Base-by-base conservation (phyloP, 92 coral and sea anemone genomes). In the Palythoa caribaeorum region DNA sequence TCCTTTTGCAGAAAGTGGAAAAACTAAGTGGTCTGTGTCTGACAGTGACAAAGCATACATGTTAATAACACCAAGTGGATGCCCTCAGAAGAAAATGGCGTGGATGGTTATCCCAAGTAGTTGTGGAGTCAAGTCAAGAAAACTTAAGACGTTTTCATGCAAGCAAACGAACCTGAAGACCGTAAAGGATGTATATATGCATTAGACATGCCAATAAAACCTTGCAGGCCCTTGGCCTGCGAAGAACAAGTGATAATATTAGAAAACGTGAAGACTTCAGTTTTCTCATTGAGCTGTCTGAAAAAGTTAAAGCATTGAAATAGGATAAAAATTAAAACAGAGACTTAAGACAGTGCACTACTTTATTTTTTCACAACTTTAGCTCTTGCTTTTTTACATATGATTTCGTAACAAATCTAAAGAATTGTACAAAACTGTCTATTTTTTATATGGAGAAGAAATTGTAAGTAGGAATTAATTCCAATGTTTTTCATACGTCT, bases 1-100 rank as follows among this genome's bases (percentile, higher is more conserved):
- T 57, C 15, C 65, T 57, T 57, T 57, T 57, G 15, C 65, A 57
- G 65, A 57, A 57, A 57, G 65, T 57, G 65, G 65, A 57, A 57
- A 57, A 57, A 57, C 11, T 57, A 57, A 57, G 65, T 57, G 65
- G 65, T 57, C 65, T 57, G 65, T 57, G 65, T 57, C 65, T 57
- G 65, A 57, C 65, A 57, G 65, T 57, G 65, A 57, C 65, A 57
- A 57, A 57, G 65, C 65, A 57, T 57, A 57, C 65, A 57, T 57
- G 65, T 57, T 57, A 17, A 57, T 57, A 57, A 57, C 65, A 57
- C 65, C 65, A 57, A 10, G 65, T 57, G 65, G 65, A 28, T 28
- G 28, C 0, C 28, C 28, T 28, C 0, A 28, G 28, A 28, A 28
- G 28, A 28, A 28, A 28, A 57, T 57, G 65, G 16, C 65, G 65